Percentiles rank a stretch among this genome's conserved stretches.
Conservation (phyloP, 2,113 vertebrate species). For the Clarias gariepinus region DNA sequence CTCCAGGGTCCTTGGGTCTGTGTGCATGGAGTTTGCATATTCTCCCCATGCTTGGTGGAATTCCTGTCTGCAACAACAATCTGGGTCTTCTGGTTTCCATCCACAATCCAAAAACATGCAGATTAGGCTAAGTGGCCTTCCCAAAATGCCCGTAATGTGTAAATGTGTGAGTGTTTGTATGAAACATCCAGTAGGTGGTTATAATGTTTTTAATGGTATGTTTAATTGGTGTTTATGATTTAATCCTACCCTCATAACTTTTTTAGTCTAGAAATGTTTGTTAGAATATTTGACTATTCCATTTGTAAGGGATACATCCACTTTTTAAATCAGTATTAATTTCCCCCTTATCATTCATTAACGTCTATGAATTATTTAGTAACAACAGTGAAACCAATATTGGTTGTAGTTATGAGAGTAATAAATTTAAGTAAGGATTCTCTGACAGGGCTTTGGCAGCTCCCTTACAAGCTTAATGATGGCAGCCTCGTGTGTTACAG, state of each 20-base stretch:
- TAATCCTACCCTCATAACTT: background rate
- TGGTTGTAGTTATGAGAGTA: background rate
- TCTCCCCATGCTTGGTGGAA: too few relatives aligned
- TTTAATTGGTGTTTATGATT: background rate
- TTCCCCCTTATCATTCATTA: background rate
- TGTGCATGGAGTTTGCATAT: too few relatives aligned
- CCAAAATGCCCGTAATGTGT: too few relatives aligned
- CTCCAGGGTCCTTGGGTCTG: too few relatives aligned
- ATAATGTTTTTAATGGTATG: too few relatives aligned
- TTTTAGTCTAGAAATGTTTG: background rate
- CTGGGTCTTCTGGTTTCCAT: too few relatives aligned
- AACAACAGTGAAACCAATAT: background rate
- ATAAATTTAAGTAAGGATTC: background rate
- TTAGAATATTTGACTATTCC: background rate
- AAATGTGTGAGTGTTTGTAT: too few relatives aligned
- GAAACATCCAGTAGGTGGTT: too few relatives aligned
- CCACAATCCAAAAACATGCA: too few relatives aligned
- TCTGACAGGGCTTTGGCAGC: background rate
- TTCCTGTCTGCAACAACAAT: too few relatives aligned
- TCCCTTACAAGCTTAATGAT: background rate
- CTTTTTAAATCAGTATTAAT: background rate
- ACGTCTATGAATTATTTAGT: background rate
- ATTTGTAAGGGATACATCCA: background rate
- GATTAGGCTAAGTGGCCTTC: too few relatives aligned
- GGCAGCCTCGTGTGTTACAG: background rate